Evolutionary conservation across 2,797 vertebrate species (phyloP).

Genomic region (Perodicticus potto): DNA sequence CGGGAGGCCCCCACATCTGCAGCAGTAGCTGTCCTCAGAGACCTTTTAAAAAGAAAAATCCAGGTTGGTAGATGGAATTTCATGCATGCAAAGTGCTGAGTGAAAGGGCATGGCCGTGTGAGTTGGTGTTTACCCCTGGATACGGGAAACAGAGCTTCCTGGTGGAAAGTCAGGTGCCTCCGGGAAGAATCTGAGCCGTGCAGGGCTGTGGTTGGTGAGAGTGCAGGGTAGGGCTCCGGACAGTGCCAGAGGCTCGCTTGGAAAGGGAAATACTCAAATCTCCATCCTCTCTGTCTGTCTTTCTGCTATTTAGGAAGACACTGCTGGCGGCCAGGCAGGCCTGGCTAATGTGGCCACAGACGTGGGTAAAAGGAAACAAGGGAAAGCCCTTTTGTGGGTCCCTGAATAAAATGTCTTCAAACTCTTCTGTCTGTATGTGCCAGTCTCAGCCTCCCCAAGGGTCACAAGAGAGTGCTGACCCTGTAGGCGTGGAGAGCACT

Average conservation of each 20-base stretch:
- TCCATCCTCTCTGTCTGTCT: accelerated
- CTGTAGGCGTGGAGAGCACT: neutral
- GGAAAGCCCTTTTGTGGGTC: neutral
- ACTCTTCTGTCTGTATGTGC: accelerated
- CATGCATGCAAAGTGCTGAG: accelerated
- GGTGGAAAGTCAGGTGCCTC: accelerated
- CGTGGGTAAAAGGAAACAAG: accelerated
- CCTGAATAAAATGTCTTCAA: accelerated
- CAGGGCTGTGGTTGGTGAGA: accelerated
- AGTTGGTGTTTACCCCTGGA: accelerated
- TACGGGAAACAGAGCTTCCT: accelerated
- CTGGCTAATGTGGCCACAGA: accelerated
- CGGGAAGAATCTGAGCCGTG: accelerated
- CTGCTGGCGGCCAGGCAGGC: neutral
- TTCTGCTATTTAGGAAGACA: neutral
- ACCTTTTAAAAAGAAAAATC: neutral
- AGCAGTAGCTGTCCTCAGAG: conserved; percentile 40
- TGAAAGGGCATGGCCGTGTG: accelerated
- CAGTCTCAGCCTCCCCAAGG: accelerated
- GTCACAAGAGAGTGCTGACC: neutral
- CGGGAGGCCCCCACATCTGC: accelerated
- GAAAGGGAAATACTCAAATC: neutral
- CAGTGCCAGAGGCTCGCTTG: neutral
- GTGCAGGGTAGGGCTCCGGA: accelerated
- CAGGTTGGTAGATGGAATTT: conserved; percentile 53